phyloP scores from a whole-genome alignment of 2,113 vertebrate species.

The Corythornis cristatus region DNA sequence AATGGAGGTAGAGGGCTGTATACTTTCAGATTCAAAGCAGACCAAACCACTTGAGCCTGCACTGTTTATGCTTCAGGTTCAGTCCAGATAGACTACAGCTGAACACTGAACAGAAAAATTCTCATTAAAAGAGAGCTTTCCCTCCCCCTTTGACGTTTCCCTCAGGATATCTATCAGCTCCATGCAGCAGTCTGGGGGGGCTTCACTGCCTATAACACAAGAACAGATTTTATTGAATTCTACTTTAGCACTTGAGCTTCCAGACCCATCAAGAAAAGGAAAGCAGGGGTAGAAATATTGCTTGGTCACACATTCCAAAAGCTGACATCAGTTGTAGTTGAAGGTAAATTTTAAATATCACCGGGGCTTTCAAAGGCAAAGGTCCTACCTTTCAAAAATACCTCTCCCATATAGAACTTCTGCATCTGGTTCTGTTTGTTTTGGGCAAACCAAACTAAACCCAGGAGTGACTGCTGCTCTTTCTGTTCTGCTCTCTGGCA shows the following conservation, averaged over 20 bases:
- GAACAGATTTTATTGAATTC: conserved; percentile 41
- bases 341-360: conserved; percentile 3
- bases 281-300: conserved; percentile 4
- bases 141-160: background rate
- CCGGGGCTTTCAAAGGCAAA: background rate
- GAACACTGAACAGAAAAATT: conserved; percentile 24
- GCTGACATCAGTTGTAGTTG: conserved; percentile 15
- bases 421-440: background rate
- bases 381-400: background rate
- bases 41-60: background rate
- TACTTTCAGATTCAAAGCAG: background rate
- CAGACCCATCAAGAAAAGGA: conserved; percentile 21
- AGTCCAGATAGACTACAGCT: background rate
- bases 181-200: background rate
- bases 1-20: background rate
- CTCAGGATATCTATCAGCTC: conserved; percentile 17
- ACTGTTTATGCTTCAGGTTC: background rate
- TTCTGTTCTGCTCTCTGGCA: background rate
- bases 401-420: background rate
- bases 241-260: conserved; percentile 17
- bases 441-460: background rate
- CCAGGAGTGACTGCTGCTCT: background rate
- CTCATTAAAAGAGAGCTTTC: background rate
- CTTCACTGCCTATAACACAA: conserved; percentile 3
- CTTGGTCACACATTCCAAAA: conserved; percentile 16